Evolutionary conservation across 1,140 invertebrate genomes (phyloP).

Genomic region (Drosophila kohkoa): DNA sequence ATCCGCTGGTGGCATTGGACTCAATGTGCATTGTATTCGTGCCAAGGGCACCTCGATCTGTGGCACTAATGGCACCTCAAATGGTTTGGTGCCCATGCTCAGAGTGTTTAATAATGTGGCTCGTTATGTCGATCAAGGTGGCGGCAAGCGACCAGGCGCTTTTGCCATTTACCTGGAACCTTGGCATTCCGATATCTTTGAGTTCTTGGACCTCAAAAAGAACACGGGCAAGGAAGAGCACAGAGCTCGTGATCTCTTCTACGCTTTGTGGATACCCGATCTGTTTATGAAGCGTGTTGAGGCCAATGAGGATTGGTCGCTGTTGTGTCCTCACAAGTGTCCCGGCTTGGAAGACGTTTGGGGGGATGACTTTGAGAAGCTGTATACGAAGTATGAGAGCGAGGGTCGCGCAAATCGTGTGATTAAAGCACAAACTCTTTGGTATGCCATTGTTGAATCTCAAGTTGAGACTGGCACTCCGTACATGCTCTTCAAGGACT

Average conservation of each 20-base stretch:
- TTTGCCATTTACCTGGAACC: slow-evolving; percentile 99
- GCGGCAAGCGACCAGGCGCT: slow-evolving; percentile 99
- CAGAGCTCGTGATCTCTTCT: slow-evolving; percentile 98
- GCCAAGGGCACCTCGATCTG: slow-evolving; percentile 96
- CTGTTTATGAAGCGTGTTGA: slow-evolving; percentile 99
- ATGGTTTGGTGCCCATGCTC: slow-evolving; percentile 99
- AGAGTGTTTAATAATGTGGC: slow-evolving; percentile 98
- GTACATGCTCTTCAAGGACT: slow-evolving; percentile 99
- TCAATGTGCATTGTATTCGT: slow-evolving; percentile 98
- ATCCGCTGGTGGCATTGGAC: slow-evolving; percentile 98
- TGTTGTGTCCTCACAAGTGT: slow-evolving; percentile 98
- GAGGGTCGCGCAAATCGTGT: slow-evolving; percentile 91
- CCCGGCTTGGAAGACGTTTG: slow-evolving; percentile 96
- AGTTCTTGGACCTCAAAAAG: slow-evolving; percentile 97
- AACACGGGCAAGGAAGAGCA: slow-evolving; percentile 98
- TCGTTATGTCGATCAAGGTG: slow-evolving; percentile 98
- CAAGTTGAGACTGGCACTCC: slow-evolving; percentile 99
- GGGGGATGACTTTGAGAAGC: slow-evolving; percentile 97
- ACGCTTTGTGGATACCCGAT: slow-evolving; percentile 99
- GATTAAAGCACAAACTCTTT: slow-evolving; percentile 95
- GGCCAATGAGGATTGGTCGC: slow-evolving; percentile 93
- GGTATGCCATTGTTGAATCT: slow-evolving; percentile 97
- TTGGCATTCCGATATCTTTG: slow-evolving; percentile 99
- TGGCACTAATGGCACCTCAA: slow-evolving; percentile 97
- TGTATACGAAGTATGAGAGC: slow-evolving; percentile 96